These are phyloP conservation scores for Syngnathoides biaculeatus DNA, from an alignment of 2,113 vertebrate species.

Conservation along the genomic window DNA sequence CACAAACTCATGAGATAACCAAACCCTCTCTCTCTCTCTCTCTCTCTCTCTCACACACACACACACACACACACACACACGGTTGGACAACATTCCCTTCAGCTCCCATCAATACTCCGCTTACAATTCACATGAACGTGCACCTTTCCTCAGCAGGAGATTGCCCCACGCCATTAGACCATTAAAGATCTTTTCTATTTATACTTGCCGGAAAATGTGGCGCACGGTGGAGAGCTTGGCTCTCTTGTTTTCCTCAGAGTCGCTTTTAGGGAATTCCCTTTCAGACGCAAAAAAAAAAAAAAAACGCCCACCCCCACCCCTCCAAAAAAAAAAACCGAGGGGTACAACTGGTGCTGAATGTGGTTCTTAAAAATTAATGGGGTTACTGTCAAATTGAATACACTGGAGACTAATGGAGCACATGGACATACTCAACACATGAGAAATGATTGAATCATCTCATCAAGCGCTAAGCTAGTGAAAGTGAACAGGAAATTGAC, in stretches of 20 bases:
- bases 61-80: not conserved
- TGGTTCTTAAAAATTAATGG: conserved; percentile 51
- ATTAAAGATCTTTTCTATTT: conserved; percentile 36
- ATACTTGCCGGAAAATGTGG: conserved; percentile 38
- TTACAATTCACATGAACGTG: conserved; percentile 33
- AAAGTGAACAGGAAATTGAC: not conserved
- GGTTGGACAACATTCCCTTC: conserved; percentile 8
- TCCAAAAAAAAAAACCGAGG: conserved; percentile 7
- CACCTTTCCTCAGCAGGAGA: conserved; percentile 16
- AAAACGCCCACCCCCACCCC: too few species aligned
- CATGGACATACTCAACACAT: conserved; percentile 9
- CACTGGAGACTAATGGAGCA: conserved; percentile 31
- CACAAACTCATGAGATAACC: conserved; percentile 16
- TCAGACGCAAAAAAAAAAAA: conserved; percentile 8
- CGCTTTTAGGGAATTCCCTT: conserved; percentile 57
- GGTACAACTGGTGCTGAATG: conserved; percentile 24
- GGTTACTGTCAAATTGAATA: conserved; percentile 31
- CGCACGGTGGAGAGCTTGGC: conserved; percentile 45
- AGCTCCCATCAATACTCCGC: conserved; percentile 28
- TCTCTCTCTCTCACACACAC: too few species aligned
- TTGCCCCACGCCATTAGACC: conserved; percentile 35
- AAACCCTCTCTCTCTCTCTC: too few species aligned
- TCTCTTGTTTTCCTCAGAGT: conserved; percentile 49
- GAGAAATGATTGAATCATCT: conserved; percentile 3
- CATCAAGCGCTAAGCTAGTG: not conserved